A percentile compares a stretch with the other conserved stretches of the same genome.
These are phyloP conservation scores for Tyria jacobaeae DNA, from an alignment of 2,888 invertebrate genomes.

Conservation along the genomic window DNA sequence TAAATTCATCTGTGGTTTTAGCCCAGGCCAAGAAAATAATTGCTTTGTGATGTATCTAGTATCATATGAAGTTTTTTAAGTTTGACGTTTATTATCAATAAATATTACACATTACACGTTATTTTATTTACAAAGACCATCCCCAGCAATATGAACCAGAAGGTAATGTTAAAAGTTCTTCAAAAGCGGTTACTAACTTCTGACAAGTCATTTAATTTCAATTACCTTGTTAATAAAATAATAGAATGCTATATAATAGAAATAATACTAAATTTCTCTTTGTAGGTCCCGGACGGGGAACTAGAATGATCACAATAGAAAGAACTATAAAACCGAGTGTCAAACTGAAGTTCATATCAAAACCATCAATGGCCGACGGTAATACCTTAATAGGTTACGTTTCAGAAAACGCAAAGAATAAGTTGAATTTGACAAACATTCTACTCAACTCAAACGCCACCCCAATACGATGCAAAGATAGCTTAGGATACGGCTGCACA, in stretches of 20 bases:
- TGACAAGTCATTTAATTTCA: neutral
- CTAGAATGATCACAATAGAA: conserved; percentile 54
- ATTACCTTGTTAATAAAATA: neutral
- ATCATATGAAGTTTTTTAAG: neutral
- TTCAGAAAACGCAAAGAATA: conserved; percentile 46
- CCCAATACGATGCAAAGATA: conserved; percentile 60
- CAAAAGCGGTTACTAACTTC: neutral
- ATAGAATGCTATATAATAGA: conserved; percentile 7
- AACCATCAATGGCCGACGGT: conserved; percentile 22
- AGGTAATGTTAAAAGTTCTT: neutral
- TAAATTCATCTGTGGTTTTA: neutral
- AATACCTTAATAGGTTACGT: conserved; percentile 7
- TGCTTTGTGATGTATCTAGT: neutral
- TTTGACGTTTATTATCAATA: neutral
- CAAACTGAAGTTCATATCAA: conserved; percentile 56
- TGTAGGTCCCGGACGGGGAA: conserved; percentile 52
- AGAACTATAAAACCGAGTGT: conserved; percentile 44
- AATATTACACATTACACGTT: neutral
- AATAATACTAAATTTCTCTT: conserved; percentile 53
- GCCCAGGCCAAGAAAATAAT: neutral
- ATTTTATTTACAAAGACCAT: neutral
- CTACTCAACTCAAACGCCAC: conserved; percentile 66
- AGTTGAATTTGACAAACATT: conserved; percentile 58
- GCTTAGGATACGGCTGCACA: conserved; percentile 62
- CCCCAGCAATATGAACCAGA: neutral